Evolutionary conservation across 2,797 vertebrate species (phyloP), one percentile per base, ranked within the genome.

Genomic region (Denticeps clupeoides): DNA sequence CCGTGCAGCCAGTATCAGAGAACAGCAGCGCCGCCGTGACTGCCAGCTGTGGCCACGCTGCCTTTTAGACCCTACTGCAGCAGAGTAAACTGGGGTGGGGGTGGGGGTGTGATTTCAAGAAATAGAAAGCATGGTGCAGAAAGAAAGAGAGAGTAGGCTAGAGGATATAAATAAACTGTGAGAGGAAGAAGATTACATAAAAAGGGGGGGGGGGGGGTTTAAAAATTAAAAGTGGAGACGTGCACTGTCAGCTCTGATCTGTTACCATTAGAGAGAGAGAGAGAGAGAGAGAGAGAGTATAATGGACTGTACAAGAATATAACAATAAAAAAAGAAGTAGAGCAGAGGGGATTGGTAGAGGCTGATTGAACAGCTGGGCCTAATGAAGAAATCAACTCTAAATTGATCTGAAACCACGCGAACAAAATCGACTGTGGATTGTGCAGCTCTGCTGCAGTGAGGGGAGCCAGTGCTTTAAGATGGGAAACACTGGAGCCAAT

Each of bases 201-300:
- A 79, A 66, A 60, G 45, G 51, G 69, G 67, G 64, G 67, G 58
- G 70, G 70, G 58, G 62, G 66, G 68, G 72, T 75, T 78, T 83
- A 72, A 80, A 84, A 82, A 79, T 79, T 74, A 72, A 83, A 79
- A 77, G 53, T 70, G 47, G 44, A 60, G 66, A 68, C 45, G 55
- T 38, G 54, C 63, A 51, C 67, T 75, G 73, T 79, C 72, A 69
- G 68, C 57, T 72, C 54, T 18, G 10, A 65, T 73, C 62, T 46
- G 44, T 47, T 59, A 56, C 41, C 53, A 54, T 51, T 55, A 55
- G 37, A 57, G 47, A 16, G 25, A 49, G 37, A 51, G 47, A 56
- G 42, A 44, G 29, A 26, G 28, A 24, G 24, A 28, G 40, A 22
- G 29, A 47, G 24, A 11, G 19, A 25, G 42, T 23, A n/a, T 25